Base-by-base conservation (phyloP, 2,113 vertebrate species). In the Rana temporaria region DNA sequence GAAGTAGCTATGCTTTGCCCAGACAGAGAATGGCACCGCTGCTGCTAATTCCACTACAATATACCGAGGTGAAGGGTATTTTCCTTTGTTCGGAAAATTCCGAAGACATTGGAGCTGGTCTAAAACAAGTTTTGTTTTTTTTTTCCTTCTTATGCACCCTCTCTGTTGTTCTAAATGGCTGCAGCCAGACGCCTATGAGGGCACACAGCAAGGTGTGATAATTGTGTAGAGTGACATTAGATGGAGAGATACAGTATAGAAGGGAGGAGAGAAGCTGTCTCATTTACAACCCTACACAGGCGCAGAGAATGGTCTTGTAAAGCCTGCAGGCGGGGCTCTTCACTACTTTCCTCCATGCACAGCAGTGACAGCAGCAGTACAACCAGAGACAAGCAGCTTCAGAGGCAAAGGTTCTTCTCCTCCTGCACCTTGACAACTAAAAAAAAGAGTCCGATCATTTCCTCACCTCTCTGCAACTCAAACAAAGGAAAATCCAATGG, bases 261-360 rank as follows among this genome's bases (percentile, higher is more conserved):
- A 68, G 70, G 78, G 81, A 83, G 81, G 72, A 74, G 80, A 67
- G 63, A 82, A 32, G 63, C 62, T 48, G 80, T 82, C 80, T 74
- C 69, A 4, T 56, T 65, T 52, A 52, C 24, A 70, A 26, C 19
- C 42, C 62, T 63, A 82, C 71, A 83, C 71, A 83, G 81, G 81
- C 71, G 72, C 71, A 76, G 72, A 76, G 72, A 34, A 68, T 73
- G 38, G 62, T 67, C 62, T 83, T 59, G 62, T 55, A 75, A 67
- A 68, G 3, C 52, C 81, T 76, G 53, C 71, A 76, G 81, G 81
- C 81, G 81, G 81, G 64, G 81, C 81, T 83, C 32, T 30, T 70
- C 26, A 42, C 6, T 65, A 18, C 42, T 26, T 56, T 48, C 11
- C 18, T 67, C 18, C 76, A 78, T 62, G 15, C 42, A 78, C 63